Evolutionary conservation across 2,888 invertebrate species (phyloP), one percentile per base, ranked within the genome.

Genomic region (Apotomis betuletana): DNA sequence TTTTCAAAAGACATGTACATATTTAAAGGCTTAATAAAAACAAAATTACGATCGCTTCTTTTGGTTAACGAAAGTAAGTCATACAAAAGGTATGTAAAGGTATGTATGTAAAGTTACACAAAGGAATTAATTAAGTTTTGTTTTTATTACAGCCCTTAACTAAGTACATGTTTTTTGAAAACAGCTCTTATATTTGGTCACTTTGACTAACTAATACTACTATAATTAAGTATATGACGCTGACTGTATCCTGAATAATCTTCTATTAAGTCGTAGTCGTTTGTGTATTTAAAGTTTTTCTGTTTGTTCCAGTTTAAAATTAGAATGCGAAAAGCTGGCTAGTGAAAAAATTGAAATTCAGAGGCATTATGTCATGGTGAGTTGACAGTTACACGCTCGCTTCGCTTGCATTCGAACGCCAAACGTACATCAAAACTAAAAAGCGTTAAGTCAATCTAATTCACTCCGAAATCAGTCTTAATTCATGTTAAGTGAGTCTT

Each of bases 261-360:
- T 51, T 68, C 75, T 76, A 9, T 46, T 15, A 49, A 67, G n/a
- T 4, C 5, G 49, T 15, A 41, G 46, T 55, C 69, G 8, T 49
- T n/a, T 51, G 15, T 57, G 46, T 51, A 58, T 38, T 54, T 44
- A 49, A 58, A 55, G 49, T 54, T 13, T 65, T 65, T 65, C 60
- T 69, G 60, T 69, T 90, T 92, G 90, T 94, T 94, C 83, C 95
- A 95, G 95, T 90, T 94, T 97, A 91, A 97, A 97, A 94, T 94
- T 97, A 94, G 97, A 97, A 94, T 96, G 97, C 91, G 97, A 97
- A 93, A 97, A 97, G 92, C 92, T 97, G 90, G 96, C 96, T 84
- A 96, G 96, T 88, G 97, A 97, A 94, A 97, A 97, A 94, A 97
- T 97, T 83, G 97, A 97, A 94, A 96, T 97, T 94, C 97, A 97